Evolutionary conservation across 2,888 invertebrate genomes (phyloP).

Genomic region (Drosophila putrida): DNA sequence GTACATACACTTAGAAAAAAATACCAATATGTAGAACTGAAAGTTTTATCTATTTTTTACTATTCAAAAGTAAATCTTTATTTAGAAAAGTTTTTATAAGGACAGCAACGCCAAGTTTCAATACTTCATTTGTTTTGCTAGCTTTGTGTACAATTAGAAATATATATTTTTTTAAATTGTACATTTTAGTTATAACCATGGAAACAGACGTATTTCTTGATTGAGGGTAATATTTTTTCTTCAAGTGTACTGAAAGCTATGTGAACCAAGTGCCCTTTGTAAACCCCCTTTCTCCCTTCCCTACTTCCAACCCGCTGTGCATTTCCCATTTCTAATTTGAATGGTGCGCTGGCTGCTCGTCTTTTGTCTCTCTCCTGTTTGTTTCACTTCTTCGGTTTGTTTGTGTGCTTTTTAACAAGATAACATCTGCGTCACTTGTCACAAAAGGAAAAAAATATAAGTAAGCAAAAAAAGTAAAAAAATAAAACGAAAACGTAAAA

Average conservation of each 20-base stretch:
- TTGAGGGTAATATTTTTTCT: neutral
- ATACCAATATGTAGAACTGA: no score
- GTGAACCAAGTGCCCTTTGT: conserved; percentile 41
- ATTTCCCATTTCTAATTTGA: conserved; percentile 70
- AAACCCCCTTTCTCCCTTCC: neutral
- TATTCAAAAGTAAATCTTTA: no score
- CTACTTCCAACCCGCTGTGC: conserved; percentile 59
- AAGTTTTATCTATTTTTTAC: no score
- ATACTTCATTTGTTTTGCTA: no score
- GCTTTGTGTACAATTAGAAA: no score
- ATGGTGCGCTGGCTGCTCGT: conserved; percentile 40
- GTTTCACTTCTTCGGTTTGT: conserved; percentile 59
- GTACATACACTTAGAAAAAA: conserved; percentile 23
- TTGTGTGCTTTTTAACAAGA: conserved; percentile 72
- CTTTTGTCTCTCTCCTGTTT: conserved; percentile 47
- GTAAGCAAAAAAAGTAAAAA: conserved; percentile 8
- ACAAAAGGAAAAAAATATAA: conserved; percentile 44
- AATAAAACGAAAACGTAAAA: conserved; percentile 27
- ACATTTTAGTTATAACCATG: neutral
- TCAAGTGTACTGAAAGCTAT: conserved; percentile 32
- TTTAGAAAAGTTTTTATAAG: no score
- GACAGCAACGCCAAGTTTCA: no score
- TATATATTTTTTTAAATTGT: no score
- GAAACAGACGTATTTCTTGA: no score
- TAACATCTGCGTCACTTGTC: conserved; percentile 74